These are phyloP conservation scores for Akabosia matsudoensis DNA, from an alignment of 1,140 invertebrate genomes.

Conservation along the genomic window DNA sequence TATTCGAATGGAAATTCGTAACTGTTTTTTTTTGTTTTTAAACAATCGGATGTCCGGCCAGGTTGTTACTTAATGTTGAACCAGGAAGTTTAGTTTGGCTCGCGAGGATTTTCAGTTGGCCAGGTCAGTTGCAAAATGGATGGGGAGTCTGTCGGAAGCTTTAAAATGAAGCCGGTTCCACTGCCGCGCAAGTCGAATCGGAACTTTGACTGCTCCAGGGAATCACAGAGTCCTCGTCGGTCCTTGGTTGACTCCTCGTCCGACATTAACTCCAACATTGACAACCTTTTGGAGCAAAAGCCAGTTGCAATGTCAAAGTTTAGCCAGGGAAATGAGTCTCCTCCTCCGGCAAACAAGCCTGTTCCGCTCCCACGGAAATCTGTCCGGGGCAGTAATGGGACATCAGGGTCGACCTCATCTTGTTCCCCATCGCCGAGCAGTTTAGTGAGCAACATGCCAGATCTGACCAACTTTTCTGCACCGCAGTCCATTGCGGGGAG, in stretches of 20 bases:
- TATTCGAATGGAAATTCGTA: too few species aligned
- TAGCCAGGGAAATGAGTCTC: background rate
- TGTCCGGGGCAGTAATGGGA: slow-evolving; percentile 1
- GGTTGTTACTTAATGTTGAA: too few species aligned
- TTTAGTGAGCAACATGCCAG: slow-evolving; percentile 7
- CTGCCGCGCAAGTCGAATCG: slow-evolving; percentile 27
- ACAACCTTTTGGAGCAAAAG: slow-evolving; percentile 2
- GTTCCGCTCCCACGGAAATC: background rate
- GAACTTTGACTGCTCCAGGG: background rate
- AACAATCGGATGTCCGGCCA: too few species aligned
- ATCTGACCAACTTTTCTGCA: background rate
- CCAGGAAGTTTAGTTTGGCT: too few species aligned
- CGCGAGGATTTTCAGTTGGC: background rate
- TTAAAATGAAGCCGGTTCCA: slow-evolving; percentile 29
- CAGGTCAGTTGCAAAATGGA: slow-evolving; percentile 6
- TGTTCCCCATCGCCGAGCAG: background rate
- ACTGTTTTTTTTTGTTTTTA: too few species aligned
- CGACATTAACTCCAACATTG: slow-evolving; percentile 16
- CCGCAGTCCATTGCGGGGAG: background rate
- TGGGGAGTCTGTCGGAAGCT: background rate
- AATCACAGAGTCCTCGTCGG: background rate
- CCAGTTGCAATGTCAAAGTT: background rate
- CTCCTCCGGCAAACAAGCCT: background rate
- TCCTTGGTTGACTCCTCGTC: background rate
- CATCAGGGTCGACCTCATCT: too few species aligned